These are phyloP conservation scores for Denticeps clupeoides DNA, from an alignment of 2,797 vertebrate species.

Conservation along the genomic window DNA sequence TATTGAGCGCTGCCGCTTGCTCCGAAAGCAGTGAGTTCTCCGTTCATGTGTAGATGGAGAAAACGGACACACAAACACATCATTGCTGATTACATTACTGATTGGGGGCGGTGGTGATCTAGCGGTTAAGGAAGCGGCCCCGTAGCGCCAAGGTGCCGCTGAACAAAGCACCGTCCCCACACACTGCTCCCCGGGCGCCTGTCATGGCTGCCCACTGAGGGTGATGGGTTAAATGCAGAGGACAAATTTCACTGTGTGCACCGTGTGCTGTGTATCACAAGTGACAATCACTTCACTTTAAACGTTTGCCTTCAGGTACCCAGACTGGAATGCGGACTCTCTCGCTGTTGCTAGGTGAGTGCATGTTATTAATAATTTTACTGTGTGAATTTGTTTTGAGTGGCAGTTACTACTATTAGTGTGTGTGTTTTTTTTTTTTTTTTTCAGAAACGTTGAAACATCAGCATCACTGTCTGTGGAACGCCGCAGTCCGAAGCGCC, in stretches of 20 bases:
- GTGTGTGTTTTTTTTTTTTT: neutral
- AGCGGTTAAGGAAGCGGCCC: too few relatives aligned
- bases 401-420: neutral
- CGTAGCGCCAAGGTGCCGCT: too few relatives aligned
- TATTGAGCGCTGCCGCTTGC: conserved; percentile 70
- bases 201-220: too few relatives aligned
- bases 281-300: conserved; percentile 3
- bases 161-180: too few relatives aligned
- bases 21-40: conserved; percentile 73
- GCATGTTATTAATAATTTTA: neutral
- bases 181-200: too few relatives aligned
- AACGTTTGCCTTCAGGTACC: conserved; percentile 60
- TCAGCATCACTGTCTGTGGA: conserved; percentile 6
- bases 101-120: too few relatives aligned
- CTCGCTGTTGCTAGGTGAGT: conserved; percentile 60
- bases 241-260: neutral
- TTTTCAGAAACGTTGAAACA: neutral
- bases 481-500: conserved; percentile 37
- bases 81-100: too few relatives aligned
- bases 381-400: neutral
- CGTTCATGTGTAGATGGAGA: too few relatives aligned
- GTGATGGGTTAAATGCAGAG: too few relatives aligned
- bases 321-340: conserved; percentile 76
- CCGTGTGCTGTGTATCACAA: neutral
- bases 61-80: too few relatives aligned